These are phyloP conservation scores for Gymnocephalus cernua DNA, from an alignment of 2,113 vertebrate genomes.

Conservation along the genomic window DNA sequence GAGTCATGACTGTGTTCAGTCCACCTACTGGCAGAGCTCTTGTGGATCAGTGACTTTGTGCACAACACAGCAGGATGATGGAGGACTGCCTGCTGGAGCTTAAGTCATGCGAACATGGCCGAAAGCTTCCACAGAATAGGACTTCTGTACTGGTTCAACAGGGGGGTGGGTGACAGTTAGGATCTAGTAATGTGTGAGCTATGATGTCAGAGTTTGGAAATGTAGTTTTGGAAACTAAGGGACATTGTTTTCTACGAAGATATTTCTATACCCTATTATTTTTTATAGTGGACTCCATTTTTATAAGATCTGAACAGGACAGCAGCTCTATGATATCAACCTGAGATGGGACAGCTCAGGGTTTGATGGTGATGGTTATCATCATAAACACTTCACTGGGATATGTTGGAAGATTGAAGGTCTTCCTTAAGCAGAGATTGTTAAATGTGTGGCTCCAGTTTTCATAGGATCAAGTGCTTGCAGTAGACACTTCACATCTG, in stretches of 20 bases:
- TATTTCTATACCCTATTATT: background rate
- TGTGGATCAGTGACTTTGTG: constrained; percentile 23
- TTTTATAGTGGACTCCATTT: background rate
- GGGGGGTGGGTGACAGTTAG: background rate
- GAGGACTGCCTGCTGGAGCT: constrained; percentile 13
- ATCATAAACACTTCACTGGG: background rate
- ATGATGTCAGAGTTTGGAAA: background rate
- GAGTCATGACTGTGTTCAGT: constrained; percentile 12
- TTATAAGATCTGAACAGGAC: background rate
- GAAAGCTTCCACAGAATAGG: constrained; percentile 42
- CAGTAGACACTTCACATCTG: too few species aligned
- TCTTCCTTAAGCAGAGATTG: background rate
- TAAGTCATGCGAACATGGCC: constrained; percentile 34
- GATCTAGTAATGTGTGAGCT: constrained; percentile 3
- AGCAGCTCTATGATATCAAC: background rate
- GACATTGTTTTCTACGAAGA: background rate
- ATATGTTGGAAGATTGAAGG: background rate
- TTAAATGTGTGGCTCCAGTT: background rate
- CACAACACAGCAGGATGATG: constrained; percentile 32
- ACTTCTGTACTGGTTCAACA: constrained; percentile 24
- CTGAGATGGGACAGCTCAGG: background rate
- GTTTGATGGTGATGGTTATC: background rate
- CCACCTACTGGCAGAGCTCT: constrained; percentile 14
- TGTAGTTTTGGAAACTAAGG: background rate
- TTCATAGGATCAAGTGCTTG: background rate